A percentile compares a stretch with the other conserved stretches of the same genome.
Conservation (phyloP, 1,140 invertebrate genomes). For the Scaptomyza graminum region DNA sequence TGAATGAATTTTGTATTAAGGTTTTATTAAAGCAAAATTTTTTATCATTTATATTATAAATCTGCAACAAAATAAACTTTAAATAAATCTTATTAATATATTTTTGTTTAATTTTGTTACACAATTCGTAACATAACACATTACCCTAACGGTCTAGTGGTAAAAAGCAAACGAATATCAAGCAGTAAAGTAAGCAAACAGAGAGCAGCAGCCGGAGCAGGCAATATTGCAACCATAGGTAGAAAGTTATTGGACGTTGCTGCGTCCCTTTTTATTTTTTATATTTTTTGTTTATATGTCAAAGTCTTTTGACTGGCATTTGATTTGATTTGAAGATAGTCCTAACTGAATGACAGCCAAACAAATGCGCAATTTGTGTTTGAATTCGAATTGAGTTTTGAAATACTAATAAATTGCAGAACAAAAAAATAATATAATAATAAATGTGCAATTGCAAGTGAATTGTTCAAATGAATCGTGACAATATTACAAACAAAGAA, state of each 20-base stretch:
- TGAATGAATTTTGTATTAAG: too few species aligned
- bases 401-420: not conserved
- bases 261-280: conserved; percentile 16
- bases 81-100: too few species aligned
- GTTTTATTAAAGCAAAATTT: too few species aligned
- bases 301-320: conserved; percentile 55
- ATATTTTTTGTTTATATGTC: conserved; percentile 59
- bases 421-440: too few species aligned
- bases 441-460: too few species aligned
- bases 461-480: conserved; percentile 3
- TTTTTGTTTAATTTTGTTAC: not conserved
- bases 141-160: not conserved
- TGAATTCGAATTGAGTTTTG: not conserved
- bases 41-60: too few species aligned
- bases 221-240: conserved; percentile 58
- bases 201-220: conserved; percentile 30
- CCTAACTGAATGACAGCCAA: conserved; percentile 29
- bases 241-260: conserved; percentile 66
- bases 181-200: conserved; percentile 8
- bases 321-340: conserved; percentile 66
- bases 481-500: too few species aligned
- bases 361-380: conserved; percentile 38
- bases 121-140: not conserved
- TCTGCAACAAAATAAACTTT: too few species aligned
- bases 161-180: conserved; percentile 4